Evolutionary conservation across 2,888 invertebrate species (phyloP).

Genomic region (Plagodis dolabraria): DNA sequence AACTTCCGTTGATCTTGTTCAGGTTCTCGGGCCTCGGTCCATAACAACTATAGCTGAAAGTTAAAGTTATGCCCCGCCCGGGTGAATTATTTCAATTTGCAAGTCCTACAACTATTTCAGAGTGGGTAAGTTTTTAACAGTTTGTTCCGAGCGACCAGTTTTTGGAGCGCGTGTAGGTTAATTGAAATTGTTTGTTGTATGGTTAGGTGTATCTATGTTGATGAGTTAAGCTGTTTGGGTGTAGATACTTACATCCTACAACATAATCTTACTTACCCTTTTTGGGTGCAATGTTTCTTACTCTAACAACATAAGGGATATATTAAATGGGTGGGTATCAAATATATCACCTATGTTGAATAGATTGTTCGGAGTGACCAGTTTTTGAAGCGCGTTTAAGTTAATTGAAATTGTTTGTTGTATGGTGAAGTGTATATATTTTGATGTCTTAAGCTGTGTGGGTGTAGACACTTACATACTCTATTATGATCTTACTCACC

Average conservation of each 20-base stretch:
- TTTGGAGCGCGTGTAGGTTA: not conserved
- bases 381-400: not conserved
- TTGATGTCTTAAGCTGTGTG: too few species aligned
- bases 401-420: conserved; percentile 1
- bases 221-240: too few species aligned
- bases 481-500: too few species aligned
- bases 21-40: conserved; percentile 34
- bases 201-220: not conserved
- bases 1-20: conserved; percentile 9
- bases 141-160: conserved; percentile 50
- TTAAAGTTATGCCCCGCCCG: conserved; percentile 60
- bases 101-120: conserved; percentile 68
- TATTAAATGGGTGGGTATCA: too few species aligned
- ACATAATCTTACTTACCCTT: too few species aligned
- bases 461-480: too few species aligned
- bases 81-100: conserved; percentile 75
- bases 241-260: too few species aligned
- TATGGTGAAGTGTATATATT: not conserved
- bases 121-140: conserved; percentile 67
- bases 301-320: too few species aligned
- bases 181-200: not conserved
- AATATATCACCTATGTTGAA: too few species aligned
- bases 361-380: conserved; percentile 55
- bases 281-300: too few species aligned
- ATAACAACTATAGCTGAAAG: conserved; percentile 53